These are phyloP conservation scores for Melinopterus prodromus DNA, from an alignment of 2,888 invertebrate genomes.

Conservation along the genomic window DNA sequence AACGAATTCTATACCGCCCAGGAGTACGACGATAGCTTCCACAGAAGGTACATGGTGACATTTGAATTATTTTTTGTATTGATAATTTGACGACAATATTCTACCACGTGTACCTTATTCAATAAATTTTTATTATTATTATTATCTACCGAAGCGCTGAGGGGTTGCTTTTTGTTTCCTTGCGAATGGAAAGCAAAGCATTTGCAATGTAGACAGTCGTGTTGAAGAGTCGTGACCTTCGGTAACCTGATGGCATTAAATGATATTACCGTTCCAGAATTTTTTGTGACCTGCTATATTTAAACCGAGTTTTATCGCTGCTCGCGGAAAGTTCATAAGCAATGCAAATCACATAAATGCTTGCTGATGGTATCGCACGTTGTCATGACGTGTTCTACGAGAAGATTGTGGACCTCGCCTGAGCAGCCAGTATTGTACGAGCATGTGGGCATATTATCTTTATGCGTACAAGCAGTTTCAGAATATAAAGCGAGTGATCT, in stretches of 20 bases:
- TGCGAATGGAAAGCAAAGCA: too few relatives aligned
- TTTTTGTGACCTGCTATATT: not conserved
- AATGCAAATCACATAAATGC: not conserved
- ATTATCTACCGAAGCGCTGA: too few relatives aligned
- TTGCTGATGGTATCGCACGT: not conserved
- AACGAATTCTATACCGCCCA: too few relatives aligned
- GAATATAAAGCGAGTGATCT: constrained; percentile 4
- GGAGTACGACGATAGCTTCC: too few relatives aligned
- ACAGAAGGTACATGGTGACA: too few relatives aligned
- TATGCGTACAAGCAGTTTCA: not conserved
- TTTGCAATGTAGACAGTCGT: not conserved
- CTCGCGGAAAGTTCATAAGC: not conserved
- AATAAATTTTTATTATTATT: too few relatives aligned
- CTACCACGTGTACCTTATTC: too few relatives aligned
- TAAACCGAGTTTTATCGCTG: not conserved
- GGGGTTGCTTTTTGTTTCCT: too few relatives aligned
- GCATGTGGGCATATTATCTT: not conserved
- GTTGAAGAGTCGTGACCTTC: not conserved
- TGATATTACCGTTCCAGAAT: not conserved
- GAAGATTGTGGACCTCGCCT: not conserved
- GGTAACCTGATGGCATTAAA: not conserved
- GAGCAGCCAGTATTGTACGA: not conserved
- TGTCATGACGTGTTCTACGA: not conserved
- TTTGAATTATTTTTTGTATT: too few relatives aligned
- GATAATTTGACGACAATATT: too few relatives aligned